Conservation (phyloP, 2,113 vertebrate species). For the Buteo buteo region DNA sequence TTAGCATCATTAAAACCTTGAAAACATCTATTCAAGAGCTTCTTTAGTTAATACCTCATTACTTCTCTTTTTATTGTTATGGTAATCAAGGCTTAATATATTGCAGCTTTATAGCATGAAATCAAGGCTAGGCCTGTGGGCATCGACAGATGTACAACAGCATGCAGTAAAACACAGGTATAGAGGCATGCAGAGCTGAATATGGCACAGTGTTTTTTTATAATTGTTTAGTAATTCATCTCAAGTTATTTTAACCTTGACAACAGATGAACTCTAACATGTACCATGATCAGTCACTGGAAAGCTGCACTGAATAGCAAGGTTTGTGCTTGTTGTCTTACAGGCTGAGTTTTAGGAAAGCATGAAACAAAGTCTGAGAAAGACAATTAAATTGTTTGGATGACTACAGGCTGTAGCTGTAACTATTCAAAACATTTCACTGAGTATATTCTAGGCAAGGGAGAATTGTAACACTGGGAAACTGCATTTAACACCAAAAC, state of each 20-base stretch:
- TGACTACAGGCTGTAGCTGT: not conserved
- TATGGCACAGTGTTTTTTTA: conserved; percentile 32
- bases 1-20: conserved; percentile 50
- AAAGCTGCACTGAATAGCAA: not conserved
- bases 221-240: conserved; percentile 70
- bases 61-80: conserved; percentile 66
- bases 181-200: conserved; percentile 4
- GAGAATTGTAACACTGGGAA: not conserved
- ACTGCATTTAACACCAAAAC: not conserved
- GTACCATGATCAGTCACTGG: not conserved
- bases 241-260: conserved; percentile 75
- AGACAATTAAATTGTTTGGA: not conserved
- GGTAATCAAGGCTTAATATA: conserved; percentile 66
- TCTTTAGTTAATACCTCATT: conserved; percentile 58
- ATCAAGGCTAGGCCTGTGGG: conserved; percentile 67
- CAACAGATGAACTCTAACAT: conserved; percentile 42
- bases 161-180: conserved; percentile 65
- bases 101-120: conserved; percentile 30
- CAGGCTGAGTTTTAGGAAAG: not conserved
- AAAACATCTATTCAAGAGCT: conserved; percentile 47
- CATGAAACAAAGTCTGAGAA: not conserved
- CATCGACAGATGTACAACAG: conserved; percentile 76
- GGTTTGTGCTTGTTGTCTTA: not conserved
- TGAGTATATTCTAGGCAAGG: not conserved
- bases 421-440: not conserved